Evolutionary conservation across 2,113 vertebrate genomes (phyloP), one percentile per base, ranked within the genome.

Genomic region (Pituophis catenifer): DNA sequence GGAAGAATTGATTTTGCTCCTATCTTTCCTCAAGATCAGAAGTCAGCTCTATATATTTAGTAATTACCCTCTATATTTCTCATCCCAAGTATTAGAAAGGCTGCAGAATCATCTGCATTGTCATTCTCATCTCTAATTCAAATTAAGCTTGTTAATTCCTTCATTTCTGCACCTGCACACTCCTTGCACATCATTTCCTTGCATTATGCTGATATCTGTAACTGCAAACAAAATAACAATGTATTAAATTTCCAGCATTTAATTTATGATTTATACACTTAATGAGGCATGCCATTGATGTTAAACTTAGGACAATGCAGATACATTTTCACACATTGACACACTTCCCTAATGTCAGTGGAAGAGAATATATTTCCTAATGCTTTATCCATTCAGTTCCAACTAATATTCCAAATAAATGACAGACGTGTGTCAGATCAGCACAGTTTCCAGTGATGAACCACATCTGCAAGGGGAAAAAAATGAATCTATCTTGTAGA

Each of bases 201-300:
- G 15, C 88, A 8, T 26, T 58, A 19, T 91, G 13, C 29, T 12
- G 53, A 70, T 92, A 55, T n/a, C 33, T 13, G 11, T 59, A 54
- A 38, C 62, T 81, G 70, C 15, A 38, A 75, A 89, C 38, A 48
- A 89, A 89, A 89, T 57, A 57, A 38, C n/a, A n/a, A 81, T 89
- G 75, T 81, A 92, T 81, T 89, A 89, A 75, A 92, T 92, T 89
- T 48, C 24, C 62, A 81, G 24, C 13, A 89, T 62, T 92, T 92
- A 87, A 92, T 92, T 65, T 92, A 88, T 87, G 9, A 88, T 53
- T n/a, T 8, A 62, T 62, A 65, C 48, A 21, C 58, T 86, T 89
- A 70, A 38, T 70, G 52, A n/a, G 23, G 17, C 29, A 24, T 65
- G 52, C 33, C 62, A 55, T 38, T 92, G 52, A 57, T 92, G 33